These are phyloP conservation scores for Marronus borbonicus DNA, from an alignment of 2,888 invertebrate species.

Conservation along the genomic window DNA sequence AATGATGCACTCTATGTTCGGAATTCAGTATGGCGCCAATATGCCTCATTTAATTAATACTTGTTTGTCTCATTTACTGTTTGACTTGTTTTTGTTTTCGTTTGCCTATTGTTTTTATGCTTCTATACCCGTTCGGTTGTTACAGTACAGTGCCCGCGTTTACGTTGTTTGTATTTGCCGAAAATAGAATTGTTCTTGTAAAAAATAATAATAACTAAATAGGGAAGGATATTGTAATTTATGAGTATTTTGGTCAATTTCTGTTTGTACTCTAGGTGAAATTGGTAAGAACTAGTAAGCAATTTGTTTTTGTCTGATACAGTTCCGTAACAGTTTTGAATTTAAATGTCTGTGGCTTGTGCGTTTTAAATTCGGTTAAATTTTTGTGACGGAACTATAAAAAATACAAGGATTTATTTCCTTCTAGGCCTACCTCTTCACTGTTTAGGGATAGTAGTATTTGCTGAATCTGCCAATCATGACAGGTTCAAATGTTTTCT, in stretches of 20 bases:
- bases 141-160: background rate
- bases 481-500: too few species aligned
- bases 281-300: too few species aligned
- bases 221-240: background rate
- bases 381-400: too few species aligned
- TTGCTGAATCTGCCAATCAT: too few species aligned
- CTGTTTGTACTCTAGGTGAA: background rate
- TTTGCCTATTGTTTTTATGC: conserved; percentile 22
- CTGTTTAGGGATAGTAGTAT: too few species aligned
- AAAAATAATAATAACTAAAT: background rate
- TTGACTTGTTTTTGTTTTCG: conserved; percentile 37
- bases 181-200: conserved; percentile 1
- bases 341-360: too few species aligned
- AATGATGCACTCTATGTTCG: conserved; percentile 56
- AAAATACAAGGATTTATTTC: too few species aligned
- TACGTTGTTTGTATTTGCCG: background rate
- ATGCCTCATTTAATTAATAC: conserved; percentile 42
- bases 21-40: conserved; percentile 58
- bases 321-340: too few species aligned
- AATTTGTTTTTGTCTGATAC: too few species aligned
- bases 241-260: background rate
- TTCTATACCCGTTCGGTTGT: conserved; percentile 6
- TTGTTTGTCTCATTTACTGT: conserved; percentile 35
- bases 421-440: too few species aligned
- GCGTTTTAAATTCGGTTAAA: too few species aligned